Conservation (phyloP, 2,797 vertebrate species). For the Megalops cyprinoides region DNA sequence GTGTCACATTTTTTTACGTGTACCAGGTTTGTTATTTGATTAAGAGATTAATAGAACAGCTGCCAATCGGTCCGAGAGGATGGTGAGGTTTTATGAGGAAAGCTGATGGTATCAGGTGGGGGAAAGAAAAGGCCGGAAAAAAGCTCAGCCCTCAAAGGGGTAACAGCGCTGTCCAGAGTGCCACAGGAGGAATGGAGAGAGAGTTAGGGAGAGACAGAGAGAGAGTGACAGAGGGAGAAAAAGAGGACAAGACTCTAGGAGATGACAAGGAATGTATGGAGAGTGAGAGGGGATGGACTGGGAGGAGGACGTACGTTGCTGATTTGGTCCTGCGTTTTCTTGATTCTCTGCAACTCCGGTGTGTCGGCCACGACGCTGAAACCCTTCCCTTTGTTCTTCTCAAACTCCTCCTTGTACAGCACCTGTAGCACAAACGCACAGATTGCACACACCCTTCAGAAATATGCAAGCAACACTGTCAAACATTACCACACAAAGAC, state of each 20-base stretch:
- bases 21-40: neutral
- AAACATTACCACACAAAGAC: neutral
- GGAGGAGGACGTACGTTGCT: constrained; percentile 87
- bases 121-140: neutral
- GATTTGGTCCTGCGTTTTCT: constrained; percentile 94
- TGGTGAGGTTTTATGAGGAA: neutral
- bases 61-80: neutral
- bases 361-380: constrained; percentile 93
- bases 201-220: constrained; percentile 50
- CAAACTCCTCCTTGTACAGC: constrained; percentile 95
- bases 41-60: neutral
- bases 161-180: neutral
- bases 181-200: constrained; percentile 3
- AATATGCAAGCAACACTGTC: neutral
- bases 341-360: constrained; percentile 92
- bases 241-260: no score
- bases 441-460: neutral
- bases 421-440: constrained; percentile 70
- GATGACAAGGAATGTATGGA: constrained; percentile 13
- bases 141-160: no score
- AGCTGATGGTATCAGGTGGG: neutral
- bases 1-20: neutral
- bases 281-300: neutral
- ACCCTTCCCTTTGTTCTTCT: constrained; percentile 95
- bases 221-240: constrained; percentile 33